These are phyloP conservation scores for Pegoplata infirma DNA, from an alignment of 2,888 invertebrate genomes.

Conservation along the genomic window DNA sequence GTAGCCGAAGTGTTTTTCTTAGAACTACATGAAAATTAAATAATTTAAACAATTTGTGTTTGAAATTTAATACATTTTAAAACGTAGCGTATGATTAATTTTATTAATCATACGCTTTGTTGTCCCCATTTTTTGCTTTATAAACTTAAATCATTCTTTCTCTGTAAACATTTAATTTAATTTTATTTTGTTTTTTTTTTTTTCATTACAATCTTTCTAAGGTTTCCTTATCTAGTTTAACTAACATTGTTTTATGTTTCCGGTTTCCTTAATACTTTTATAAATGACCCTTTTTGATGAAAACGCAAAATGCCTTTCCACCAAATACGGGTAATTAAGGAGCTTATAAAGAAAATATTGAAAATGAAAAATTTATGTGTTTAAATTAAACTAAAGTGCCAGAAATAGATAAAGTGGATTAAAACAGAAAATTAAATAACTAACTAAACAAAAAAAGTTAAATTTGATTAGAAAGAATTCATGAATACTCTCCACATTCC, in stretches of 20 bases:
- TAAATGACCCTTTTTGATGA: slow-evolving; percentile 27
- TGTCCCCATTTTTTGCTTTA: background rate
- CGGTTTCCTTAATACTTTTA: slow-evolving; percentile 52
- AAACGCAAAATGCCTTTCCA: too few relatives aligned
- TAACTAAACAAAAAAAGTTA: too few relatives aligned
- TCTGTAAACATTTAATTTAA: background rate
- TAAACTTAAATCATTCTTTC: background rate
- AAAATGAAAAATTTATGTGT: too few relatives aligned
- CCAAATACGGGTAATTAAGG: slow-evolving; percentile 45
- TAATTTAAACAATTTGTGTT: background rate
- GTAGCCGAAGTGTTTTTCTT: too few relatives aligned
- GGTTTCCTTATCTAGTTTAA: slow-evolving; percentile 40
- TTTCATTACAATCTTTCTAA: slow-evolving; percentile 42
- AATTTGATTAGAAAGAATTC: too few relatives aligned
- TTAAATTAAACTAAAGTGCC: too few relatives aligned
- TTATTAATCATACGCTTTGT: slow-evolving; percentile 10
- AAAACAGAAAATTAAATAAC: too few relatives aligned
- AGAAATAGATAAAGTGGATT: too few relatives aligned
- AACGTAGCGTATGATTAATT: background rate
- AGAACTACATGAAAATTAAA: too few relatives aligned
- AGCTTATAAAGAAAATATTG: background rate
- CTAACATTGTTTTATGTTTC: slow-evolving; percentile 49
- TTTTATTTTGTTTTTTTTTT: slow-evolving; percentile 18
- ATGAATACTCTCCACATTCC: too few relatives aligned
- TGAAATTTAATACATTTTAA: background rate